Evolutionary conservation across 2,888 invertebrate genomes (phyloP).

Genomic region (Gymnoscelis rufifasciata): DNA sequence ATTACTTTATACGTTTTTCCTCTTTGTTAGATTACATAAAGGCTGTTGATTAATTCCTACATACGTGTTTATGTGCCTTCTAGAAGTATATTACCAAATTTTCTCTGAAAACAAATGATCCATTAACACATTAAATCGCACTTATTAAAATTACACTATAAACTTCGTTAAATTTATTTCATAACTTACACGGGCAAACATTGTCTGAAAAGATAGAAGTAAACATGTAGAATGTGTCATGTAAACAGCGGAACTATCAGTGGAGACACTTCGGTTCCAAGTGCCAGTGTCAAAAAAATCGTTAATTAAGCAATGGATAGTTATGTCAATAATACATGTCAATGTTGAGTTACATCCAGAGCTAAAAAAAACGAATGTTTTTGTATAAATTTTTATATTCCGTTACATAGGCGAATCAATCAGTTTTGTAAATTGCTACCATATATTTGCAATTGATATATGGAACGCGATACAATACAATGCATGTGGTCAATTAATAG

Average conservation of each 20-base stretch:
- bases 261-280: too few species aligned
- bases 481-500: neutral
- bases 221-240: too few species aligned
- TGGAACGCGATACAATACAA: neutral
- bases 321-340: too few species aligned
- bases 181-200: slow-evolving; percentile 8
- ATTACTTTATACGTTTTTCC: neutral
- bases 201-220: slow-evolving; percentile 1
- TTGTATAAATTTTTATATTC: slow-evolving; percentile 42
- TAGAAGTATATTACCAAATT: too few species aligned
- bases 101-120: slow-evolving; percentile 35
- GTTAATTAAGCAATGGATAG: too few species aligned
- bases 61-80: too few species aligned
- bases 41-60: too few species aligned
- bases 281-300: too few species aligned
- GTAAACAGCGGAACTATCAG: too few species aligned
- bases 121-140: neutral
- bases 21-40: neutral
- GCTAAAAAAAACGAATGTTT: slow-evolving; percentile 9
- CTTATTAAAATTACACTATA: too few species aligned
- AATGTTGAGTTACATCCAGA: too few species aligned
- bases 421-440: neutral
- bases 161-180: neutral
- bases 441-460: neutral
- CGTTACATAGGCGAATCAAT: slow-evolving; percentile 42